Percentiles rank a stretch among this genome's conserved stretches.
phyloP scores from a whole-genome alignment of 2,888 invertebrate genomes.

The Morpho deidamia region DNA sequence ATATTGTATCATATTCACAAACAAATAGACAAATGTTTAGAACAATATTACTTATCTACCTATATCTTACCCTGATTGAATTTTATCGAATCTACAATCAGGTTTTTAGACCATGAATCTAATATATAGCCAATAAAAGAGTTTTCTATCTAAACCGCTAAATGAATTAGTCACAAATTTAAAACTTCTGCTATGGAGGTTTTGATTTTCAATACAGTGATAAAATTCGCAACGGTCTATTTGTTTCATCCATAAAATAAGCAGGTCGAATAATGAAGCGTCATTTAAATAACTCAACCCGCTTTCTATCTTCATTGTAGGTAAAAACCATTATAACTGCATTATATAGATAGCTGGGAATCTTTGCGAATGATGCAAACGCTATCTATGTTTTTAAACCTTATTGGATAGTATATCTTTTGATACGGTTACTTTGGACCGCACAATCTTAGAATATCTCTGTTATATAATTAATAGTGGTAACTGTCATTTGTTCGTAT shows the following conservation, averaged over 20 bases:
- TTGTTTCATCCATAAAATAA: conserved; percentile 19
- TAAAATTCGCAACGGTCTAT: conserved; percentile 20
- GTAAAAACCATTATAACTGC: conserved; percentile 63
- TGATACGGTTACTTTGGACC: background rate
- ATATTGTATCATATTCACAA: too few species aligned
- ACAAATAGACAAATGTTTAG: too few species aligned
- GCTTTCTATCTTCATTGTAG: conserved; percentile 49
- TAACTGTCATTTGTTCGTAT: too few species aligned
- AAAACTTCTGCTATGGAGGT: conserved; percentile 13
- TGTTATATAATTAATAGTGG: too few species aligned
- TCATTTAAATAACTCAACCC: conserved; percentile 47
- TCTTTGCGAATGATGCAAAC: conserved; percentile 40
- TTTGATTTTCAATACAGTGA: conserved; percentile 15
- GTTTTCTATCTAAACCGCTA: conserved; percentile 25
- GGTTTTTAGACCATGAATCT: conserved; percentile 49
- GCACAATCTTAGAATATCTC: background rate
- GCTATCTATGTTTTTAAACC: conserved; percentile 27
- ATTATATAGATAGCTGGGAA: conserved; percentile 54
- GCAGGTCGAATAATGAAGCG: conserved; percentile 33
- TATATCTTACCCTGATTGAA: too few species aligned
- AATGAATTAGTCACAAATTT: conserved; percentile 17
- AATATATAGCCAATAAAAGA: conserved; percentile 41
- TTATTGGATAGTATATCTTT: conserved; percentile 3
- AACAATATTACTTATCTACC: too few species aligned
- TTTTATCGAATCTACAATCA: background rate